Conservation (phyloP, 2,113 vertebrate genomes). For the Chamaetylas fuelleborni region DNA sequence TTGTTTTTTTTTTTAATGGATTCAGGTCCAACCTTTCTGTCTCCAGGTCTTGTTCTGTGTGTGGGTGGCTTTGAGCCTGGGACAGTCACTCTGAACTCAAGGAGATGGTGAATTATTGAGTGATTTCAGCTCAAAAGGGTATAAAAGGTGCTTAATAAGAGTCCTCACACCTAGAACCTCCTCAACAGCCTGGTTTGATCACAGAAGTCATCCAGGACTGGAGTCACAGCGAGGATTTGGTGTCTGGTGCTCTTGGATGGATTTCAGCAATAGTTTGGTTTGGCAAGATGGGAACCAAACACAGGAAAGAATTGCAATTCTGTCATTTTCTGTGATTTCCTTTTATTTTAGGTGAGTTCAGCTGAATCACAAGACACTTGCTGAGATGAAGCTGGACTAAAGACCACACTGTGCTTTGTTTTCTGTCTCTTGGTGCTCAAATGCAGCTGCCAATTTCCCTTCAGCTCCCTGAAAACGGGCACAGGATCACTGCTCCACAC, state of each 20-base stretch:
- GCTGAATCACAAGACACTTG: not conserved
- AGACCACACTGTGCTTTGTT: not conserved
- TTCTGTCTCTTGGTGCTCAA: not conserved
- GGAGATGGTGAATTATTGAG: not conserved
- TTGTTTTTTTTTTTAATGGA: not conserved
- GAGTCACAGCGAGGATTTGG: not conserved
- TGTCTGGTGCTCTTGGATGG: not conserved
- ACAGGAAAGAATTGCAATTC: not conserved
- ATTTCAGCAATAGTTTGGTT: not conserved
- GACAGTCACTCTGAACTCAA: not conserved
- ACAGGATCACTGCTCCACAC: fast-evolving
- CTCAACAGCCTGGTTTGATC: fast-evolving
- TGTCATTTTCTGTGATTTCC: not conserved
- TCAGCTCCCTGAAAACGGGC: not conserved
- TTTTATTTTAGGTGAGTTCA: not conserved
- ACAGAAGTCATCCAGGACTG: not conserved
- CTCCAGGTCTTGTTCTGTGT: not conserved
- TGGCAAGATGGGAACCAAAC: not conserved
- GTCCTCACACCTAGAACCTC: not conserved
- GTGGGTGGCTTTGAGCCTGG: not conserved
- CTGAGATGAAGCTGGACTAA: not conserved
- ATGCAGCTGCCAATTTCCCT: not conserved
- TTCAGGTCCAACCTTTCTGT: not conserved
- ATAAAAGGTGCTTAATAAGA: not conserved
- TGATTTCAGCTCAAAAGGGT: not conserved